Percentiles rank a stretch among this genome's conserved stretches.
These are phyloP conservation scores for Listronotus oregonensis DNA, from an alignment of 1,140 invertebrate species.

Conservation along the genomic window DNA sequence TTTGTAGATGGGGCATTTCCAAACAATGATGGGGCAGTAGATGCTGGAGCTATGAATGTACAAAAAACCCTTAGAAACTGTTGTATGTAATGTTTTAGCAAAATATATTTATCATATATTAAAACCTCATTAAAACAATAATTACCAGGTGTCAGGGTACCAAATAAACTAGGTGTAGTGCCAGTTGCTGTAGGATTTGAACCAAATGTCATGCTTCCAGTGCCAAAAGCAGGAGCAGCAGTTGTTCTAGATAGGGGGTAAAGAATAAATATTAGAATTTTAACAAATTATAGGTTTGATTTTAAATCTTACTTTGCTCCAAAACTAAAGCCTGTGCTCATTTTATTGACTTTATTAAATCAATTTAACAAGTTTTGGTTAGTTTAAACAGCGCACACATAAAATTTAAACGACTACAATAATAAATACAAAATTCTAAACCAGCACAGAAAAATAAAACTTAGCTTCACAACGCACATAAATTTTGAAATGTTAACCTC, in stretches of 20 bases:
- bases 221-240: slow-evolving; percentile 13
- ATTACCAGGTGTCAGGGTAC: neutral
- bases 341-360: neutral
- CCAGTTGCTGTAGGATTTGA: slow-evolving; percentile 23
- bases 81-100: neutral
- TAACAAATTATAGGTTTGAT: neutral
- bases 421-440: too few relatives aligned
- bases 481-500: too few relatives aligned
- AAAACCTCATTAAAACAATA: too few relatives aligned
- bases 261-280: neutral
- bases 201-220: slow-evolving; percentile 32
- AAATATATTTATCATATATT: too few relatives aligned
- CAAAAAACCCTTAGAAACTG: neutral
- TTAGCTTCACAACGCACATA: too few relatives aligned
- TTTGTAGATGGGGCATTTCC: neutral
- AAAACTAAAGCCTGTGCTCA: slow-evolving; percentile 27
- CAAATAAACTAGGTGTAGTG: slow-evolving; percentile 8
- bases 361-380: too few relatives aligned
- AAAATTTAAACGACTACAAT: too few relatives aligned
- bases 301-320: slow-evolving; percentile 23
- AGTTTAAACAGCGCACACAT: too few relatives aligned
- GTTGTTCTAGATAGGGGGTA: slow-evolving; percentile 17
- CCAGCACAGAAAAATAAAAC: too few relatives aligned
- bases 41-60: neutral
- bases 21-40: slow-evolving; percentile 5